phyloP scores from a whole-genome alignment of 2,113 vertebrate species.

The Callipepla squamata region DNA sequence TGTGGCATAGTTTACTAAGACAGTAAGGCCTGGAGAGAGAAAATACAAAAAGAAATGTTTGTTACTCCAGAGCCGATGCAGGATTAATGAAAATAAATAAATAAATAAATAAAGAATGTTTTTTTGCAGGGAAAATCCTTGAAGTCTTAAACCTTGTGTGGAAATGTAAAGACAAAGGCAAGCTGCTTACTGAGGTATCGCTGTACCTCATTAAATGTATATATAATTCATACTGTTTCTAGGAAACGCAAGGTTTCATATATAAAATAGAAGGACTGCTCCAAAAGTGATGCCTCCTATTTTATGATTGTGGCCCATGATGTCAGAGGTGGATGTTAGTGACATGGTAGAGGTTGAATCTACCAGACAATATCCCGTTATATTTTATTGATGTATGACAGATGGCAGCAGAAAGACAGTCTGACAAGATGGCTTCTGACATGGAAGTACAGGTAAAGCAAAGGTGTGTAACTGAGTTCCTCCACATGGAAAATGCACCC shows the following conservation, averaged over 20 bases:
- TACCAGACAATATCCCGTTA: too few relatives aligned
- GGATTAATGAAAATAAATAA: neutral
- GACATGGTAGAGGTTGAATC: too few relatives aligned
- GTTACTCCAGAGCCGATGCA: neutral
- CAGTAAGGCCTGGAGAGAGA: neutral
- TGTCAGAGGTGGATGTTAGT: too few relatives aligned
- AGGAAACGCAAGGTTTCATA: too few relatives aligned
- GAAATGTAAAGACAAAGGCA: slow-evolving; percentile 23
- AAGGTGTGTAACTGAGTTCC: too few relatives aligned
- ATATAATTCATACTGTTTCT: neutral
- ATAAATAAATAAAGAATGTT: slow-evolving; percentile 38
- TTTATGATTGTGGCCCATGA: too few relatives aligned
- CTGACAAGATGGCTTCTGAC: too few relatives aligned
- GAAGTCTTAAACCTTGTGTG: slow-evolving; percentile 43
- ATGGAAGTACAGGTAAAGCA: too few relatives aligned
- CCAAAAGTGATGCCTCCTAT: too few relatives aligned
- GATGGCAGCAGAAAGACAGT: too few relatives aligned
- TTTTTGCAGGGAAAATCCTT: neutral
- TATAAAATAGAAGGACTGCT: neutral
- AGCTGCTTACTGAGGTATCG: neutral
- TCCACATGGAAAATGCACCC: too few relatives aligned
- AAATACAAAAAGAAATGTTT: neutral
- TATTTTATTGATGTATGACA: too few relatives aligned
- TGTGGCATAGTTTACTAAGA: neutral
- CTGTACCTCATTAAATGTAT: neutral